These are phyloP conservation scores for Tipula vernalis DNA, from an alignment of 2,888 invertebrate species.

Conservation along the genomic window DNA sequence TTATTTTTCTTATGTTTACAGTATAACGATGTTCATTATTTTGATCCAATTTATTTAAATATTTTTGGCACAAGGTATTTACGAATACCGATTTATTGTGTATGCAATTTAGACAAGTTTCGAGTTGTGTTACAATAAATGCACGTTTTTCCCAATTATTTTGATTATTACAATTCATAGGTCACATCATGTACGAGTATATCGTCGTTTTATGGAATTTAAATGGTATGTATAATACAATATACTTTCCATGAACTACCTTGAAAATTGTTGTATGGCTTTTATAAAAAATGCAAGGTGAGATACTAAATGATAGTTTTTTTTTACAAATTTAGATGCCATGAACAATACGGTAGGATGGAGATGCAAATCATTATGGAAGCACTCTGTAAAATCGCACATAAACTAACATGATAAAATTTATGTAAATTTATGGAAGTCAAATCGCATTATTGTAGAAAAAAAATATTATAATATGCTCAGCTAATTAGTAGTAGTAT, in stretches of 20 bases:
- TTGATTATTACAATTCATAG: not conserved
- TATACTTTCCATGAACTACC: not conserved
- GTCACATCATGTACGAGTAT: not conserved
- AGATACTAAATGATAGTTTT: not conserved
- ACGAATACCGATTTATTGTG: not conserved
- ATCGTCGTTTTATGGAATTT: not conserved
- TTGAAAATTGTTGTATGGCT: not conserved
- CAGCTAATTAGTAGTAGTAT: not conserved
- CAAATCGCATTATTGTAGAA: not conserved
- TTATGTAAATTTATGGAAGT: not conserved
- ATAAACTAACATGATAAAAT: not conserved
- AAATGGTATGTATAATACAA: not conserved
- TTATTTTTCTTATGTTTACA: not conserved
- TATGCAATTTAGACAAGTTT: not conserved
- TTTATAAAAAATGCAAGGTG: not conserved
- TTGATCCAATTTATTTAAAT: not conserved
- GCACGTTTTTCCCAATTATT: not conserved
- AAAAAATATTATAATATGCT: not conserved
- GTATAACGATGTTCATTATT: not conserved
- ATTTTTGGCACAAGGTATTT: not conserved
- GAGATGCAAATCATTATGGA: not conserved
- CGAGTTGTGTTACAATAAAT: not conserved
- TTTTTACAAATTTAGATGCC: not conserved
- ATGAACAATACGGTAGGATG: not conserved
- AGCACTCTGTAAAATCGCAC: not conserved